Conservation (phyloP, 1,140 invertebrate genomes). For the Globodera rostochiensis region DNA sequence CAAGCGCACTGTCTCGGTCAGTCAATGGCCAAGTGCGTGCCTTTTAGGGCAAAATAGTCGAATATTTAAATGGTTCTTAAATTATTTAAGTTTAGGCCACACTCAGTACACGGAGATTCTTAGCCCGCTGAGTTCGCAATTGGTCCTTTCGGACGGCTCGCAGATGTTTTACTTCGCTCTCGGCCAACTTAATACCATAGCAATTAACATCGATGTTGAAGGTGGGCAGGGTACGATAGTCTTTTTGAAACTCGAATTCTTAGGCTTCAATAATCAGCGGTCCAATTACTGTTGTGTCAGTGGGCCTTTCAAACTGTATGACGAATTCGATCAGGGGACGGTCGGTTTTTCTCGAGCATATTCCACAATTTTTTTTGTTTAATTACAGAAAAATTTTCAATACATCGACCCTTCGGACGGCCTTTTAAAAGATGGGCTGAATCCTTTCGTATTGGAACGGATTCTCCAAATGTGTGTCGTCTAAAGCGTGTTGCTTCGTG, state of each 20-base stretch:
- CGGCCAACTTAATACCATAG: conserved; percentile 63
- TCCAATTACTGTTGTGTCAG: conserved; percentile 38
- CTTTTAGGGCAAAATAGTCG: neutral
- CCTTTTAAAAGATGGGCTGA: neutral
- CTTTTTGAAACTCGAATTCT: neutral
- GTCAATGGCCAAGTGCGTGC: neutral
- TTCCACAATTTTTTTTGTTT: conserved; percentile 15
- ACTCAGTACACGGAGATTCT: conserved; percentile 62
- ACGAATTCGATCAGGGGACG: conserved; percentile 30
- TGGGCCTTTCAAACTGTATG: conserved; percentile 38
- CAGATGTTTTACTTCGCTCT: conserved; percentile 56
- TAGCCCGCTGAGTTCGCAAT: conserved; percentile 52
- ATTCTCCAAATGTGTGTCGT: conserved; percentile 27
- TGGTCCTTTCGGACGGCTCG: conserved; percentile 59
- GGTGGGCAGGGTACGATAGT: conserved; percentile 11
- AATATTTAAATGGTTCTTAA: too few relatives aligned
- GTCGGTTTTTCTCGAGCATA: conserved; percentile 8
- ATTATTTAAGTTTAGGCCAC: conserved; percentile 38
- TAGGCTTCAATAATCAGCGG: conserved; percentile 38
- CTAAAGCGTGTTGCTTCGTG: neutral
- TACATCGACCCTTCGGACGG: conserved; percentile 18
- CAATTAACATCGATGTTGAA: conserved; percentile 59
- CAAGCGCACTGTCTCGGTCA: conserved; percentile 57
- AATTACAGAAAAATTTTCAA: neutral
- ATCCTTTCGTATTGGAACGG: conserved; percentile 14